Base-by-base conservation (phyloP, 2,888 invertebrate genomes). In the Drosophila nr. perissopoda region DNA sequence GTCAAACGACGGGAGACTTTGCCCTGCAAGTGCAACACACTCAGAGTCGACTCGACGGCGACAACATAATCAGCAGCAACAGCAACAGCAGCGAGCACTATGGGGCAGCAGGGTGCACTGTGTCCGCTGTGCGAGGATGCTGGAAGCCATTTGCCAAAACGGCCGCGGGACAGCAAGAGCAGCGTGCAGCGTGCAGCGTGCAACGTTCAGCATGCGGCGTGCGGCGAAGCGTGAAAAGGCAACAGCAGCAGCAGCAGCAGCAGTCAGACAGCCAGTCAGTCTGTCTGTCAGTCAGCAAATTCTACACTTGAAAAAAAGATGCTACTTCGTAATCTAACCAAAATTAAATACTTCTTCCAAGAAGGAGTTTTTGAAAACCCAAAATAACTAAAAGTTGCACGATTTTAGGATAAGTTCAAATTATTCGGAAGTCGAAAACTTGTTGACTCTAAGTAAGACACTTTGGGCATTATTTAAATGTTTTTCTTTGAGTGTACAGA, bases 31-130 rank as follows among this genome's bases (percentile, higher is more conserved):
- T 84, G 82, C 84, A 83, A 38, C 53, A 76, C 54, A 54, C 54
- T 36, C 54, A 27, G 27, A 54, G 61, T 76, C 71, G 57, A 57
- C 57, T 33, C 69, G 69, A 63, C 62, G 60, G 77, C 81, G 87
- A 85, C 82, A 76, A 69, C 89, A 89, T 84, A 84, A 89, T 89
- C 83, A 72, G 76, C 79, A 70, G 67, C 60, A 63, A 61, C 58
- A 68, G 56, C 62, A 68, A 64, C 38, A 25, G 29, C 82, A 56
- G 64, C 66, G 34, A 21, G 29, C 36, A 57, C 71, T 56, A 16
- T 38, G 60, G 63, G 74, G 82, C 73, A 74, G 76, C 73, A 65
- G 84, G 89, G 83, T 66, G 88, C 69, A 79, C 73, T 83, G 69
- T 75, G 73, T 70, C 71, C 71, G 76, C 78, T 79, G 78, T 77